Percentiles rank a stretch among this genome's conserved stretches.
Conservation (phyloP, 2,797 vertebrate genomes). For the Epinephelus coioides region DNA sequence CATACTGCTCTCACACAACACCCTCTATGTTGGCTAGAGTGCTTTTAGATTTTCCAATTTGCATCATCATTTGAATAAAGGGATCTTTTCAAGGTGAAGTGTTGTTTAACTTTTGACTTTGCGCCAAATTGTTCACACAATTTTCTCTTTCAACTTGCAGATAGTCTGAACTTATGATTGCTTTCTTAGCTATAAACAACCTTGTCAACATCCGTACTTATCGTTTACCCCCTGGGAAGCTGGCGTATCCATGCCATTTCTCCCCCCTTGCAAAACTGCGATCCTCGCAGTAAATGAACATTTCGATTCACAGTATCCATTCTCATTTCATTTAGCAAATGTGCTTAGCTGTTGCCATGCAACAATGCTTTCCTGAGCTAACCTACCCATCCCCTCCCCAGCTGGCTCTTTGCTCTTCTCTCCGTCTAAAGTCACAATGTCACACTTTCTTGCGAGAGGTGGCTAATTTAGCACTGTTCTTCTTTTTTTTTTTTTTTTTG, state of each 20-base stretch:
- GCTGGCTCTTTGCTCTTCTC: conserved; percentile 50
- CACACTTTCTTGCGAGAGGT: conserved; percentile 74
- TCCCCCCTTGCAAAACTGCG: conserved; percentile 68
- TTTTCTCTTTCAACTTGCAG: conserved; percentile 41
- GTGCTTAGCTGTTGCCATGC: conserved; percentile 87
- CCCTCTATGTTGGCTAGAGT: conserved; percentile 9
- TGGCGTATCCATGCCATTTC: conserved; percentile 45
- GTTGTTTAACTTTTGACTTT: conserved; percentile 51
- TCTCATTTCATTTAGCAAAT: conserved; percentile 83
- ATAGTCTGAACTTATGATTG: conserved; percentile 57
- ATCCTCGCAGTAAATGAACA: conserved; percentile 80
- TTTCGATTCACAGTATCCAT: conserved; percentile 79
- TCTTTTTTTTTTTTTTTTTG: conserved; percentile 56
- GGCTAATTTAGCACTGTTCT: conserved; percentile 66
- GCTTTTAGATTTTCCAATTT: conserved; percentile 56
- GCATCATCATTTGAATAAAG: conserved; percentile 45
- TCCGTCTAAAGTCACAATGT: conserved; percentile 76
- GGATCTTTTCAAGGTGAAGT: conserved; percentile 49
- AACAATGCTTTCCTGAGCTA: conserved; percentile 73
- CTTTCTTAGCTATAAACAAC: conserved; percentile 65
- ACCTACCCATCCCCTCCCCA: conserved; percentile 46
- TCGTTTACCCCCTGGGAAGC: conserved; percentile 71
- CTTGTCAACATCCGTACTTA: conserved; percentile 66
- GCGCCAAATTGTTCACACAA: conserved; percentile 36
- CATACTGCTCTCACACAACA: conserved; percentile 14